Evolutionary conservation across 2,888 invertebrate species (phyloP).

Genomic region (Spisula solida): DNA sequence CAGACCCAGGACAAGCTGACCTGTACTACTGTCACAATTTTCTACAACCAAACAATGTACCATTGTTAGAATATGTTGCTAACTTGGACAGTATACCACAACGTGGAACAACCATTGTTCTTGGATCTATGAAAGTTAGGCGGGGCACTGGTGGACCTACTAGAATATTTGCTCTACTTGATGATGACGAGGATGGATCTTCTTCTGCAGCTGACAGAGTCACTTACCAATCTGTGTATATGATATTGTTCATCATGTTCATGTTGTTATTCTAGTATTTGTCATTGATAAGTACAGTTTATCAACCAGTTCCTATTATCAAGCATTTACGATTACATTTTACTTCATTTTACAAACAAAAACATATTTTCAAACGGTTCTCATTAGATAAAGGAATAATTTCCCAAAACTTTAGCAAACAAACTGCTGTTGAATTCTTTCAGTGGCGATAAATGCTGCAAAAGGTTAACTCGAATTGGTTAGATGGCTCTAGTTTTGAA

Average conservation of each 20-base stretch:
- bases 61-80: conserved; percentile 63
- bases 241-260: neutral
- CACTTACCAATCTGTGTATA: neutral
- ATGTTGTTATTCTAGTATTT: neutral
- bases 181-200: conserved; percentile 28
- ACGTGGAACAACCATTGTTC: conserved; percentile 60
- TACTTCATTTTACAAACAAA: no score
- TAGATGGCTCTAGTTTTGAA: no score
- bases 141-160: conserved; percentile 59
- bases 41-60: conserved; percentile 56
- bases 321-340: no score
- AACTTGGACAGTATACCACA: conserved; percentile 57
- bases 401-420: no score
- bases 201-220: neutral
- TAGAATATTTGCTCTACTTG: conserved; percentile 57
- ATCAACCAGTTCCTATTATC: no score
- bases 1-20: conserved; percentile 89
- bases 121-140: conserved; percentile 55
- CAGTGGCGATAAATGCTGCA: no score
- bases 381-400: no score
- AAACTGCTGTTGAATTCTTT: no score
- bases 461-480: no score
- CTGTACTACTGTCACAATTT: conserved; percentile 53
- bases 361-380: no score
- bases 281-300: no score